Evolutionary conservation across 2,113 vertebrate species (phyloP).

Genomic region (Cottus gobio): DNA sequence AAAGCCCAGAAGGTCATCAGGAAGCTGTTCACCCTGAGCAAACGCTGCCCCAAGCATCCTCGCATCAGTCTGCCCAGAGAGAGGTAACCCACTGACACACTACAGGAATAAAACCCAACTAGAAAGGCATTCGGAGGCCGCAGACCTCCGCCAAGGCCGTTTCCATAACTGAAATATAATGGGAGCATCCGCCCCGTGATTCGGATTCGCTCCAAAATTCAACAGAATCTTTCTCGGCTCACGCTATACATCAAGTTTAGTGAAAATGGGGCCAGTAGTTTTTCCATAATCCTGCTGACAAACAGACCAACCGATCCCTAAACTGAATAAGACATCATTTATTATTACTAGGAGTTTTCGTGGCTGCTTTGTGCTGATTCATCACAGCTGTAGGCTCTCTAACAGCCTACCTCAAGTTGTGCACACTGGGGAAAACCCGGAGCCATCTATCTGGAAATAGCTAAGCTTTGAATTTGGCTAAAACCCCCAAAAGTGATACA

Average conservation of each 20-base stretch:
- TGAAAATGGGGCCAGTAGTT: not conserved
- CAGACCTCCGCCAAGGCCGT: not conserved
- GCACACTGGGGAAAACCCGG: conserved; percentile 13
- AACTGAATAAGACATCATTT: conserved; percentile 16
- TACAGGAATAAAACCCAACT: conserved; percentile 17
- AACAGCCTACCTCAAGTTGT: not conserved
- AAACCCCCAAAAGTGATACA: conserved; percentile 1
- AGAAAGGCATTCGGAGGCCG: not conserved
- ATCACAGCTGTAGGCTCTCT: conserved; percentile 24
- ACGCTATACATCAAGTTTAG: not conserved
- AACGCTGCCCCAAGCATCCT: conserved; percentile 93
- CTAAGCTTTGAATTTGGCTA: conserved; percentile 29
- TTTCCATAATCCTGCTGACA: not conserved
- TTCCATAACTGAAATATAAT: not conserved
- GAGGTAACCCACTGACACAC: conserved; percentile 82
- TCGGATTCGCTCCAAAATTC: no score
- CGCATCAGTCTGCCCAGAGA: conserved; percentile 91
- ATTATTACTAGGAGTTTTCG: conserved; percentile 12
- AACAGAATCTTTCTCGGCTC: not conserved
- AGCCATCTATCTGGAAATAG: conserved; percentile 33
- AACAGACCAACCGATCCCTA: not conserved
- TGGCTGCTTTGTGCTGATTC: conserved; percentile 19
- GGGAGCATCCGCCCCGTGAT: not conserved
- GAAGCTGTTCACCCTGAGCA: conserved; percentile 95
- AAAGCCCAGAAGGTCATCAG: conserved; percentile 91